Evolutionary conservation across 2,113 vertebrate genomes (phyloP).

Genomic region (Forbesichthys agassizii): DNA sequence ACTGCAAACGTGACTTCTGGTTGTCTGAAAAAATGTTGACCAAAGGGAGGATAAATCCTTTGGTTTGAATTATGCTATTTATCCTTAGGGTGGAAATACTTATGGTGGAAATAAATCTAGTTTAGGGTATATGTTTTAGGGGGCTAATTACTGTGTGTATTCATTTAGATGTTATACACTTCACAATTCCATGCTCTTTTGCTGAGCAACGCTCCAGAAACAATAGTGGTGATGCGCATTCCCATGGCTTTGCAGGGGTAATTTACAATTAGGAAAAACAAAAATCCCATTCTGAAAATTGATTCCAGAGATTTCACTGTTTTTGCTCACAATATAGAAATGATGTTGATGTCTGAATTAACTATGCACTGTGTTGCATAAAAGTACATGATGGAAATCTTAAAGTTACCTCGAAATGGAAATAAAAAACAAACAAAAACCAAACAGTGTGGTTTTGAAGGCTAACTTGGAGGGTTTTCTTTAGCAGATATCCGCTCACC

Average conservation of each 20-base stretch:
- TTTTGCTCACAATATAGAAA: conserved; percentile 46
- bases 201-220: conserved; percentile 22
- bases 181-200: conserved; percentile 22
- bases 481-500: conserved; percentile 45
- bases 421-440: conserved; percentile 65
- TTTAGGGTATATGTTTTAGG: background rate
- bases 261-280: conserved; percentile 38
- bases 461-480: conserved; percentile 33
- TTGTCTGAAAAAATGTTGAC: conserved; percentile 12
- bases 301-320: conserved; percentile 33
- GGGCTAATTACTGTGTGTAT: background rate
- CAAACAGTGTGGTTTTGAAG: background rate
- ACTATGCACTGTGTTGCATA: conserved; percentile 51
- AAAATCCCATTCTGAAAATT: conserved; percentile 30
- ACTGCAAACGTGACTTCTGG: conserved; percentile 35
- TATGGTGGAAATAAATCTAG: background rate
- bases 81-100: conserved; percentile 8
- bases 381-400: conserved; percentile 58
- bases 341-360: conserved; percentile 60
- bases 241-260: conserved; percentile 41
- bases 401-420: conserved; percentile 47
- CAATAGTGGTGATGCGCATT: conserved; percentile 1
- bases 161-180: background rate
- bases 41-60: conserved; percentile 14
- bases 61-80: conserved; percentile 12